Conservation (phyloP, 2,797 vertebrate species). For the Astyanax mexicanus region DNA sequence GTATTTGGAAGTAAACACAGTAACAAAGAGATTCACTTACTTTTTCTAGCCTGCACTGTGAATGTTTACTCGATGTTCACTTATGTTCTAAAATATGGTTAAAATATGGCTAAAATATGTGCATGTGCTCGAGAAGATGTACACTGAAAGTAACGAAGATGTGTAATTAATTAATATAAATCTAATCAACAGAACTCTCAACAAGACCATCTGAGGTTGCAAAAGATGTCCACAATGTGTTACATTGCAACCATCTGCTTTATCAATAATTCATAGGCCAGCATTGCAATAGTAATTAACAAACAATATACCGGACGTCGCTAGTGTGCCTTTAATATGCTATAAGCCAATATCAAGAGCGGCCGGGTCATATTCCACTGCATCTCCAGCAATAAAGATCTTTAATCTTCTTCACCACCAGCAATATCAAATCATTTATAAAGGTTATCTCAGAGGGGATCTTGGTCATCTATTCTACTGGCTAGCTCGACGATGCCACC, state of each 20-base stretch:
- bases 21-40: too few relatives aligned
- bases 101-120: too few relatives aligned
- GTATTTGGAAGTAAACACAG: too few relatives aligned
- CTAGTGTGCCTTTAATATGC: not conserved
- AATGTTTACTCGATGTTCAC: too few relatives aligned
- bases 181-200: too few relatives aligned
- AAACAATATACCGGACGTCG: not conserved
- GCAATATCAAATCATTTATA: conserved; percentile 18
- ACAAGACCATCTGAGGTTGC: not conserved
- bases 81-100: too few relatives aligned
- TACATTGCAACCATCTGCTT: not conserved
- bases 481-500: not conserved
- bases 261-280: too few relatives aligned
- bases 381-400: not conserved
- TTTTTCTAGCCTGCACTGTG: too few relatives aligned
- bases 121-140: too few relatives aligned
- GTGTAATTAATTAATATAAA: too few relatives aligned
- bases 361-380: not conserved
- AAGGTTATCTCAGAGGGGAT: not conserved
- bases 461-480: conserved; percentile 6
- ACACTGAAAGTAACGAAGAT: too few relatives aligned
- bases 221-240: not conserved
- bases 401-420: conserved; percentile 1
- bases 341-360: not conserved
- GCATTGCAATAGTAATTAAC: not conserved